Percentiles rank a stretch among this genome's conserved stretches.
Conservation (phyloP, 2,797 vertebrate genomes). For the Pempheris klunzingeri region DNA sequence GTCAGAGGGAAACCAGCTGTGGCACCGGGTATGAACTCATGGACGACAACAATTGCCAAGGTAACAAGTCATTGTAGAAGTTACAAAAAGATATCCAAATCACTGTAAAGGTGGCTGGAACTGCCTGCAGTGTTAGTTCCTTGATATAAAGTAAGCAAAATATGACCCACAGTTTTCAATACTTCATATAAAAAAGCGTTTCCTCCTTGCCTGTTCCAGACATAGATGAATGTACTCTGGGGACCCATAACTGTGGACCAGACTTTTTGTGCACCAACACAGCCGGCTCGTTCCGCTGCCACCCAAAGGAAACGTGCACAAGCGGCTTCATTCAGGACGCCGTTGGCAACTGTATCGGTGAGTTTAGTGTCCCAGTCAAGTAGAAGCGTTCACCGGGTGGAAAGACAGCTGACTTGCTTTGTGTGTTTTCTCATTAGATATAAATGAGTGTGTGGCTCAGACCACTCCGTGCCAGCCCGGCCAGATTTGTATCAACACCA, state of each 20-base stretch:
- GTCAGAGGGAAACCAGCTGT: conserved; percentile 90
- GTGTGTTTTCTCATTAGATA: conserved; percentile 81
- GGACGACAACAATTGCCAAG: conserved; percentile 90
- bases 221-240: conserved; percentile 92
- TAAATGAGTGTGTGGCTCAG: conserved; percentile 90
- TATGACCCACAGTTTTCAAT: background rate
- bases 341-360: conserved; percentile 92
- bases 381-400: background rate
- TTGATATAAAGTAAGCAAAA: background rate
- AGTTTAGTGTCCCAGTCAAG: conserved; percentile 54
- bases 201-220: conserved; percentile 79
- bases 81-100: background rate
- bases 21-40: conserved; percentile 92
- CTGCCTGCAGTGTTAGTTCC: background rate
- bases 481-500: conserved; percentile 90
- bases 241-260: conserved; percentile 90
- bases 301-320: conserved; percentile 86
- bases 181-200: conserved; percentile 15
- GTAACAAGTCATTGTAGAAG: conserved; percentile 72
- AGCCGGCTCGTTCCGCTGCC: conserved; percentile 92
- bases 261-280: conserved; percentile 92
- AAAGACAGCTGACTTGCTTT: background rate
- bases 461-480: conserved; percentile 84
- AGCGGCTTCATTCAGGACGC: conserved; percentile 91
- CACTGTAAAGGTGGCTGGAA: background rate